phyloP scores from a whole-genome alignment of 2,888 invertebrate genomes.

The Ophion obscuratus region DNA sequence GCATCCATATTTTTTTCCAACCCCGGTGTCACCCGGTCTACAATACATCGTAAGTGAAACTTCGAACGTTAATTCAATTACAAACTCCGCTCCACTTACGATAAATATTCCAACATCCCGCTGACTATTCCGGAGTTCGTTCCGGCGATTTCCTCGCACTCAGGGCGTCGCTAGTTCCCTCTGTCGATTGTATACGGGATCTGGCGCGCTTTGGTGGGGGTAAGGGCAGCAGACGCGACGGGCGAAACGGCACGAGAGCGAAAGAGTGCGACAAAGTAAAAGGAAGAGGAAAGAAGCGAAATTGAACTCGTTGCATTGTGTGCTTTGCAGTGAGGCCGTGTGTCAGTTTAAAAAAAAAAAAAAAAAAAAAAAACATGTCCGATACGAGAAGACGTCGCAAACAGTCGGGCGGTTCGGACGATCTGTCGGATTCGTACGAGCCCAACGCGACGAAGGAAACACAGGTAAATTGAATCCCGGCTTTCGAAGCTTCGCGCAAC shows the following conservation, averaged over 20 bases:
- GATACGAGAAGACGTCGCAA: slow-evolving; percentile 80
- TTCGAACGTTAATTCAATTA: neutral
- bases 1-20: slow-evolving; percentile 6
- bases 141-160: neutral
- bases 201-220: neutral
- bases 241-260: neutral
- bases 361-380: slow-evolving; percentile 76
- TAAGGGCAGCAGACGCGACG: slow-evolving; percentile 2
- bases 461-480: slow-evolving; percentile 76
- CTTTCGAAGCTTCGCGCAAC: slow-evolving; percentile 1
- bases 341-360: slow-evolving; percentile 62
- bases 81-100: neutral
- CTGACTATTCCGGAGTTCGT: neutral
- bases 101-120: neutral
- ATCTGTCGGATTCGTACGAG: slow-evolving; percentile 81
- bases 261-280: slow-evolving; percentile 14
- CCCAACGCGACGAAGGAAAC: slow-evolving; percentile 80
- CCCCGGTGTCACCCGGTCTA: neutral
- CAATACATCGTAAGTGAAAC: neutral
- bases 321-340: neutral
- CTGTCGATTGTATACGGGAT: neutral
- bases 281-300: neutral
- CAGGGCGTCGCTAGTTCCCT: slow-evolving; percentile 10
- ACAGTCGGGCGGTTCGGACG: slow-evolving; percentile 81
- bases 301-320: slow-evolving; percentile 23